Evolutionary conservation across 1,140 invertebrate genomes (phyloP).

Genomic region (Diuraphis noxia): DNA sequence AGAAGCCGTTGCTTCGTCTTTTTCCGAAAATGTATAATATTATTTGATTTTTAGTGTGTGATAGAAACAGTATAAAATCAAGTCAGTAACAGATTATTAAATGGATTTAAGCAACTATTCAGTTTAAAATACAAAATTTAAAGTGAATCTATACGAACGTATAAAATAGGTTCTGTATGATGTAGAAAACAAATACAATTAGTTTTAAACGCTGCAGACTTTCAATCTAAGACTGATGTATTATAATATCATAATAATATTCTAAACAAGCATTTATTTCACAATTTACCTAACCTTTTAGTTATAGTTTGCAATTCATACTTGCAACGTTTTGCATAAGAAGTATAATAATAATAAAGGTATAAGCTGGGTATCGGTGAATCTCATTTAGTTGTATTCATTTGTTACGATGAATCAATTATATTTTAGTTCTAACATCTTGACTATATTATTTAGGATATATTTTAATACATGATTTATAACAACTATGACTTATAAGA

Average conservation of each 20-base stretch:
- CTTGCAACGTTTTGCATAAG: background rate
- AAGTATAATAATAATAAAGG: background rate
- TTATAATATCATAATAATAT: background rate
- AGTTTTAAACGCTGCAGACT: background rate
- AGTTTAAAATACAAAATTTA: background rate
- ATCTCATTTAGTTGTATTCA: background rate
- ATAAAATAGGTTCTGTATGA: background rate
- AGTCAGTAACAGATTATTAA: background rate
- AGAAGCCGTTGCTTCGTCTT: background rate
- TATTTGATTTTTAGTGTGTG: background rate
- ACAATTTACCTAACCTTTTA: background rate
- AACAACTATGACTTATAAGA: background rate
- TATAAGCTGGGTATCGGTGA: too few species aligned
- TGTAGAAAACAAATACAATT: background rate
- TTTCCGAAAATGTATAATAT: background rate
- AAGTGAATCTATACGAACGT: background rate
- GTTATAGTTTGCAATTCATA: background rate
- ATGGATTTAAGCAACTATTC: background rate
- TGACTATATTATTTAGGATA: background rate
- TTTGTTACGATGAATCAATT: background rate
- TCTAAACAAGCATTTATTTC: background rate
- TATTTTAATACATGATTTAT: too few species aligned
- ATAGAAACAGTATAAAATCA: background rate
- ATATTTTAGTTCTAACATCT: background rate
- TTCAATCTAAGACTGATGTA: background rate